phyloP scores from a whole-genome alignment of 2,113 vertebrate genomes.

The Thermophis baileyi region DNA sequence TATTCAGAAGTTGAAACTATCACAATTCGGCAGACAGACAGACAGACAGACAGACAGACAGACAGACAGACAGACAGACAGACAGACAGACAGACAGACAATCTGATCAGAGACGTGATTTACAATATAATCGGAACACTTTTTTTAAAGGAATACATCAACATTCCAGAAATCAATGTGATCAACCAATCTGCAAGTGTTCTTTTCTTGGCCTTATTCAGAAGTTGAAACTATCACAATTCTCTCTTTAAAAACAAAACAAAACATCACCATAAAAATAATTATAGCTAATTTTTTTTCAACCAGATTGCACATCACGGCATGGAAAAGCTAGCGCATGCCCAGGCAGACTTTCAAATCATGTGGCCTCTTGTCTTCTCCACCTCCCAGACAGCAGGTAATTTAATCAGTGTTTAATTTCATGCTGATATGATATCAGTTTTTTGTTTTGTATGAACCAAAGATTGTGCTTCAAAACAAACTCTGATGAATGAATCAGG shows the following conservation, averaged over 20 bases:
- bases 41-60: too few relatives aligned
- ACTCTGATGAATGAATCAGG: background rate
- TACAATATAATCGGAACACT: background rate
- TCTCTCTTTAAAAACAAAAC: background rate
- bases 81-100: too few relatives aligned
- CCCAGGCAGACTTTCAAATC: background rate
- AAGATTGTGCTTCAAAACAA: background rate
- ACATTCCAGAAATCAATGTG: background rate
- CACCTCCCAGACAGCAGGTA: background rate
- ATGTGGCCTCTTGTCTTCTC: background rate
- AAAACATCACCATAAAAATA: background rate
- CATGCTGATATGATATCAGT: background rate
- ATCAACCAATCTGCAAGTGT: background rate
- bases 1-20: background rate
- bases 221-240: background rate
- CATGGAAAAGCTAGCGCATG: background rate
- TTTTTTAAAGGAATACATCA: background rate
- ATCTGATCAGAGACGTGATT: background rate
- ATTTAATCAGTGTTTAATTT: background rate
- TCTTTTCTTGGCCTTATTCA: background rate
- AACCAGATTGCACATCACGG: background rate
- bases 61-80: too few relatives aligned
- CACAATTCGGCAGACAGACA: background rate
- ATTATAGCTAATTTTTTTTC: background rate
- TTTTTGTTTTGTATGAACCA: background rate